phyloP scores from a whole-genome alignment of 2,888 invertebrate species.

The Loripinus fragilis region DNA sequence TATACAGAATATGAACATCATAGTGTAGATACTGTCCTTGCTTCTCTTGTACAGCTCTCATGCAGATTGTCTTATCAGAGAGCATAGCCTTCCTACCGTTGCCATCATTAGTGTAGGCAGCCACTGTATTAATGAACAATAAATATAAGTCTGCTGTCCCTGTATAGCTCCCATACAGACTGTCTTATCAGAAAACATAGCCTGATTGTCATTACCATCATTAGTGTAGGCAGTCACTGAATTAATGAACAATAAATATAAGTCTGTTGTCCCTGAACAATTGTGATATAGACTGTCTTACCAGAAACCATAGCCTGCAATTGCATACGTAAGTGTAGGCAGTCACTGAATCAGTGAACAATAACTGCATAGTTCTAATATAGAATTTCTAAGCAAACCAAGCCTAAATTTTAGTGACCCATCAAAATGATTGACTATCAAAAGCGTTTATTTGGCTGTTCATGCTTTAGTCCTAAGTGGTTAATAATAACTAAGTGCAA shows the following conservation, averaged over 20 bases:
- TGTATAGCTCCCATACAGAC: constrained; percentile 83
- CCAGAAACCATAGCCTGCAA: constrained; percentile 69
- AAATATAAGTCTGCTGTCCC: constrained; percentile 73
- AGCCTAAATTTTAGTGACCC: no score
- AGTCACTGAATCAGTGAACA: constrained; percentile 75
- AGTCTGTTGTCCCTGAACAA: constrained; percentile 81
- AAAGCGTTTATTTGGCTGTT: no score
- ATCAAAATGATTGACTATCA: no score
- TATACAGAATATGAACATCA: constrained; percentile 80
- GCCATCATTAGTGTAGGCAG: constrained; percentile 67
- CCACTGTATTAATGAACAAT: no score
- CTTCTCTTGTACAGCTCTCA: constrained; percentile 82
- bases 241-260: no score
- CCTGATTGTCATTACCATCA: constrained; percentile 54
- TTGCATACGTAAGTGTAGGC: constrained; percentile 65
- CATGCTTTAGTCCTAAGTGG: no score
- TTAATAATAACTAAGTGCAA: no score
- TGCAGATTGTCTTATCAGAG: constrained; percentile 80
- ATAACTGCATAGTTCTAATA: constrained; percentile 83
- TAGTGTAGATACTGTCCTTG: constrained; percentile 73
- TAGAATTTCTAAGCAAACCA: constrained; percentile 81
- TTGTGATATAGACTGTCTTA: constrained; percentile 80
- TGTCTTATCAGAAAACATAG: constrained; percentile 77
- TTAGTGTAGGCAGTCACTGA: constrained; percentile 73
- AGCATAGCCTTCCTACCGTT: constrained; percentile 59